phyloP scores from a whole-genome alignment of 2,888 invertebrate species.

The Leptogaster cylindrica region DNA sequence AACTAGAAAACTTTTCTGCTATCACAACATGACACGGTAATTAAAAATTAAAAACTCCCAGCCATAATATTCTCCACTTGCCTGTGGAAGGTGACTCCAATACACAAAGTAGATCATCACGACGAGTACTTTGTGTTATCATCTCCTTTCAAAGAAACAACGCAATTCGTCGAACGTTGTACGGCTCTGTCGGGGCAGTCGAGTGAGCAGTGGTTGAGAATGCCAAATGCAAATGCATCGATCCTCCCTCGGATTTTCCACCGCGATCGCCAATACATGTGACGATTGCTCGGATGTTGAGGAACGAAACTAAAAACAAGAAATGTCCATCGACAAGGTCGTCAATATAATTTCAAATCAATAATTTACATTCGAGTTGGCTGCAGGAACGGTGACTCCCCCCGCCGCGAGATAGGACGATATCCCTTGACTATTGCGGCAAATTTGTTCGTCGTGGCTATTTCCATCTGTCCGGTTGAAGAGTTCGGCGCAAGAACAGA shows the following conservation, averaged over 20 bases:
- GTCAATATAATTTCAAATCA: constrained; percentile 41
- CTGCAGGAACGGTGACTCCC: background rate
- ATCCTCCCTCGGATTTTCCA: constrained; percentile 34
- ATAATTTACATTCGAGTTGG: constrained; percentile 28
- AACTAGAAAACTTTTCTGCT: constrained; percentile 31
- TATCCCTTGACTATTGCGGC: constrained; percentile 20
- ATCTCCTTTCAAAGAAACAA: constrained; percentile 28
- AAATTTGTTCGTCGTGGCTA: background rate
- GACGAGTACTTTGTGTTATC: constrained; percentile 28
- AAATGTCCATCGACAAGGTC: constrained; percentile 41
- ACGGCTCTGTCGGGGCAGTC: background rate
- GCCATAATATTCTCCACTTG: background rate
- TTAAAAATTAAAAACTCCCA: constrained; percentile 28
- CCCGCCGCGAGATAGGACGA: background rate
- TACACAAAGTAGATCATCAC: constrained; percentile 10
- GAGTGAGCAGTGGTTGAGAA: background rate
- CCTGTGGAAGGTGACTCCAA: background rate
- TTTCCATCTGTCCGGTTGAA: background rate
- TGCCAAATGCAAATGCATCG: background rate
- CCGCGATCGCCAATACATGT: constrained; percentile 11
- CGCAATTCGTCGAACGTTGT: constrained; percentile 30
- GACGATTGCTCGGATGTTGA: constrained; percentile 7
- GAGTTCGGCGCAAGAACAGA: constrained; percentile 2
- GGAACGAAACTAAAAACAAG: constrained; percentile 22
- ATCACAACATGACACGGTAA: constrained; percentile 33